Evolutionary conservation across 2,797 vertebrate species (phyloP), one percentile per base, ranked within the genome.

Genomic region (Eleutherodactylus coqui): DNA sequence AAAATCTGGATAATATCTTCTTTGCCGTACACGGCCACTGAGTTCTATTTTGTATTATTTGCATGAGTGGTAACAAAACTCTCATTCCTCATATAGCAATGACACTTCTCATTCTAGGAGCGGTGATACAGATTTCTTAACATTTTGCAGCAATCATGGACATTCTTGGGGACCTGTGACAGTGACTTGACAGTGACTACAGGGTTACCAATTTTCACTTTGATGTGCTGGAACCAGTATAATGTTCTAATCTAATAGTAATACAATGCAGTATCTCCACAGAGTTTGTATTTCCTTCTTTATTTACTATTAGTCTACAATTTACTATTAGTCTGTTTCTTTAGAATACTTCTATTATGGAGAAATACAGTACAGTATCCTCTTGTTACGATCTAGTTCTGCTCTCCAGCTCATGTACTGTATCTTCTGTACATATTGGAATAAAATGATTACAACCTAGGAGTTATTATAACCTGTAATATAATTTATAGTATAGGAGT

Each of bases 51-150:
- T 81, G 8, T 51, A 51, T 27, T 79, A 47, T 69, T 70, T 70
- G 62, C 55, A 70, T 6, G 24, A 80, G 67, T 80, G 38, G 58
- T 80, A 80, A 80, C 58, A 80, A 80, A 80, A 55, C 55, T 62
- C 41, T 38, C 45, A 82, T 82, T 55, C 34, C 6, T 82, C 79
- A 82, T 82, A 38, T 8, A 34, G 21, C 79, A 6, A 17, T 70
- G 64, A 70, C 45, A 82, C 16, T n/a, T 51, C 9, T n/a, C 5
- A 45, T 34, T 36, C 43, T 53, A 70, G 64, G 21, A 53, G 43
- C 79, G 53, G 21, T 69, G 3, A 69, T 11, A 72, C 79, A 70
- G 7, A 53, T 43, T 38, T 51, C 27, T 51, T 17, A 75, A 75
- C 73, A 75, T 51, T 19, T 51, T 45, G 41, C 69, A 72, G 69